phyloP scores from a whole-genome alignment of 2,797 vertebrate genomes.

The Tolypeutes matacus region DNA sequence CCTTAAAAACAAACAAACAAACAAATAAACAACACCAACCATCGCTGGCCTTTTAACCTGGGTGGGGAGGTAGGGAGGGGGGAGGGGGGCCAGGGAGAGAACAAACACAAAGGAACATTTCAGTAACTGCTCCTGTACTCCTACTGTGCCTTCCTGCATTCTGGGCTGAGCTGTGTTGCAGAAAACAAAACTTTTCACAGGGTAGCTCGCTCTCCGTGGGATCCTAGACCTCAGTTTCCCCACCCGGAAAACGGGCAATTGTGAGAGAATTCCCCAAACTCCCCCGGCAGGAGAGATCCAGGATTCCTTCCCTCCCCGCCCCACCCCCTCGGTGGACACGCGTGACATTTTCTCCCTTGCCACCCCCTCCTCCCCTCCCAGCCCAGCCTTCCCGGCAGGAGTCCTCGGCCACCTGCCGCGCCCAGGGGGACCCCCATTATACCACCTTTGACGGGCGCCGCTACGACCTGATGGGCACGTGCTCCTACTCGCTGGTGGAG shows the following conservation, averaged over 20 bases:
- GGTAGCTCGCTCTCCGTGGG: neutral
- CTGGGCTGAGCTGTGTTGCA: neutral
- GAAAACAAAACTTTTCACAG: neutral
- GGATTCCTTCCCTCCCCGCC: neutral
- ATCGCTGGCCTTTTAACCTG: neutral
- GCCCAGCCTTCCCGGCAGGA: neutral
- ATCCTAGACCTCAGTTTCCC: neutral
- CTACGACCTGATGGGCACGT: constrained; percentile 94
- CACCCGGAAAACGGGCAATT: neutral
- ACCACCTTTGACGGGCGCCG: constrained; percentile 91
- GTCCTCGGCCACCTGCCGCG: constrained; percentile 88
- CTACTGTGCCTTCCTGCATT: neutral
- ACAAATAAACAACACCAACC: neutral
- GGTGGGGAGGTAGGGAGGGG: neutral
- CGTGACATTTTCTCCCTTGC: neutral
- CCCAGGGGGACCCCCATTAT: constrained; percentile 93
- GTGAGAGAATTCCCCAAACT: neutral
- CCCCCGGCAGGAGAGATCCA: neutral
- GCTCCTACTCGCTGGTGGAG: constrained; percentile 90
- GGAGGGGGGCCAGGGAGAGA: neutral
- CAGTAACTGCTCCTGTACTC: neutral
- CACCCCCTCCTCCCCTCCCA: neutral
- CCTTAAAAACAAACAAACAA: neutral
- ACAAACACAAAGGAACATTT: neutral
- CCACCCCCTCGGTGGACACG: too few relatives aligned